phyloP scores from a whole-genome alignment of 2,888 invertebrate species.

The Cylindroiulus punctatus region DNA sequence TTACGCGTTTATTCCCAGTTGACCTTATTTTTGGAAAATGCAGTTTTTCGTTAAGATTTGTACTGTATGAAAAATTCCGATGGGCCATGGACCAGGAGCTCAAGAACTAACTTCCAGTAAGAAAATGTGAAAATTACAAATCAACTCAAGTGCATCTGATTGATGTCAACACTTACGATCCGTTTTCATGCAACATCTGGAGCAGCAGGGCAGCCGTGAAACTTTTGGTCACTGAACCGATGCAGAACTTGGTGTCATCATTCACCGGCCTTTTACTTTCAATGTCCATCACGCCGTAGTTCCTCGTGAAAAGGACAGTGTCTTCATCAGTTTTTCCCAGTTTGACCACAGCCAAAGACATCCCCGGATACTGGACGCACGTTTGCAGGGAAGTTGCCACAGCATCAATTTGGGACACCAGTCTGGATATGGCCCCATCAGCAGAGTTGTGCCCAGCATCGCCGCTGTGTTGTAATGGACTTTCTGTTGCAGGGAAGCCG shows the following conservation, averaged over 20 bases:
- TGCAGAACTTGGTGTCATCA: constrained; percentile 55
- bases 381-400: constrained; percentile 44
- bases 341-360: constrained; percentile 54
- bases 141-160: neutral
- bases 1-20: neutral
- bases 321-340: neutral
- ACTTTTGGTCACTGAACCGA: constrained; percentile 57
- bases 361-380: constrained; percentile 56
- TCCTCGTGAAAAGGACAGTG: constrained; percentile 26
- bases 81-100: neutral
- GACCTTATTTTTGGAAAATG: no score
- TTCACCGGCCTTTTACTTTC: constrained; percentile 53
- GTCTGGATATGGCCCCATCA: neutral
- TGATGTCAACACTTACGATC: constrained; percentile 54
- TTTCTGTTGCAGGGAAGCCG: neutral
- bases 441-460: neutral
- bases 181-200: constrained; percentile 55
- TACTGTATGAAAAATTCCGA: no score
- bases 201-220: constrained; percentile 57
- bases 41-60: no score
- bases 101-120: neutral
- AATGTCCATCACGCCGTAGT: constrained; percentile 56
- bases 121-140: neutral
- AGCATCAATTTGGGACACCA: constrained; percentile 15
- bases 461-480: neutral